Evolutionary conservation across 2,797 vertebrate species (phyloP).

Genomic region (Enteromius fasciolatus): DNA sequence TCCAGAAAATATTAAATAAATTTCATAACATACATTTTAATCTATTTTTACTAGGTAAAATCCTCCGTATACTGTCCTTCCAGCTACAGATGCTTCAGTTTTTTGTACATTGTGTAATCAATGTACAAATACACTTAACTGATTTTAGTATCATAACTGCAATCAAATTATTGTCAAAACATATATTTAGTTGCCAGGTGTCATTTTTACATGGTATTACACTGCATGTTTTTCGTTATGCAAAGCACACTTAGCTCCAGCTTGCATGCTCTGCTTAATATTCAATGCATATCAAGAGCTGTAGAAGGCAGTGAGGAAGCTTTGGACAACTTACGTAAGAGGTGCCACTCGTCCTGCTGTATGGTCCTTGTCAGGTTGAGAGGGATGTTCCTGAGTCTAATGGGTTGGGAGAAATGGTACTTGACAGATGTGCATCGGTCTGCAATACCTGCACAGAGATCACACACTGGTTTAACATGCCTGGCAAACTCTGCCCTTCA

Average conservation of each 20-base stretch:
- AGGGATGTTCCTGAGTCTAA: slow-evolving; percentile 82
- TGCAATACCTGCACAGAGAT: slow-evolving; percentile 77
- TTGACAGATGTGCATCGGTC: slow-evolving; percentile 84
- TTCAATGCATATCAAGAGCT: slow-evolving; percentile 32
- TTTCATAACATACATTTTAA: not conserved
- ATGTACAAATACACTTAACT: not conserved
- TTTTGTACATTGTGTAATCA: not conserved
- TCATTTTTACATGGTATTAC: not conserved
- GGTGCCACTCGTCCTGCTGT: slow-evolving; percentile 87
- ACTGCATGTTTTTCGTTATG: slow-evolving; percentile 3
- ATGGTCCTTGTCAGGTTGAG: slow-evolving; percentile 86
- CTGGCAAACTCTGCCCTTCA: slow-evolving; percentile 4
- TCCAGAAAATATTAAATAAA: not conserved
- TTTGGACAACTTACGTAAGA: slow-evolving; percentile 77
- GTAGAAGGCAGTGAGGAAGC: slow-evolving; percentile 55
- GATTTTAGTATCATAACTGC: not conserved
- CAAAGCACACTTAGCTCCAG: slow-evolving; percentile 31
- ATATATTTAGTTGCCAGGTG: not conserved
- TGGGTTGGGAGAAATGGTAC: slow-evolving; percentile 87
- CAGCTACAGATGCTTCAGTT: not conserved
- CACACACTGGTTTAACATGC: slow-evolving; percentile 25
- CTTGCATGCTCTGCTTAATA: slow-evolving; percentile 28
- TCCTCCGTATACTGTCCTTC: not conserved
- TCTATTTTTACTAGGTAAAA: not conserved
- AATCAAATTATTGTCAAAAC: not conserved